phyloP scores from a whole-genome alignment of 2,888 invertebrate genomes.

The Tenthredo distinguenda region DNA sequence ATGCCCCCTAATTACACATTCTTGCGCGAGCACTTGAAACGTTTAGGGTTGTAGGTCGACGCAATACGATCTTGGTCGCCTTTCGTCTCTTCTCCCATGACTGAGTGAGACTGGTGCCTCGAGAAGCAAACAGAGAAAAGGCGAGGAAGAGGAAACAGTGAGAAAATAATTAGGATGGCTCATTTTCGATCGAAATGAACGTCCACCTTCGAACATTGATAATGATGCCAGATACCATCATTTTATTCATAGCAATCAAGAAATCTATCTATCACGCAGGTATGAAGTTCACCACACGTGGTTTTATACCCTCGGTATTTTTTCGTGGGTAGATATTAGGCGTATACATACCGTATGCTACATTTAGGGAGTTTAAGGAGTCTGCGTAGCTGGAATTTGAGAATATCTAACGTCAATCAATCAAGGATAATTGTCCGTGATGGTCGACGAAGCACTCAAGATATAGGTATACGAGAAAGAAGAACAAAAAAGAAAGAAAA shows the following conservation, averaged over 20 bases:
- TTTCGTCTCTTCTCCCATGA: conserved; percentile 33
- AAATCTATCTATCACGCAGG: not conserved
- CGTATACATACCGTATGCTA: conserved; percentile 58
- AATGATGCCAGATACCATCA: conserved; percentile 16
- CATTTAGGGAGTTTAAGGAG: not conserved
- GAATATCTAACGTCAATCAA: conserved; percentile 67
- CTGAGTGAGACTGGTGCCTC: conserved; percentile 15
- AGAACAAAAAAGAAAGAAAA: not conserved
- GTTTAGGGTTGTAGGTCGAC: conserved; percentile 73
- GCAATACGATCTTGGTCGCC: conserved; percentile 51
- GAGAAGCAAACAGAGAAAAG: conserved; percentile 29
- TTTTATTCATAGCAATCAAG: not conserved
- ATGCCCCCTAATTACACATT: conserved; percentile 78
- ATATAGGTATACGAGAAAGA: conserved; percentile 20
- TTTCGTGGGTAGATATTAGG: conserved; percentile 64
- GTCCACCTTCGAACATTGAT: not conserved
- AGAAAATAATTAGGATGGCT: not conserved
- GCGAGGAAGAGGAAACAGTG: conserved; percentile 15
- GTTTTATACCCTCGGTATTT: conserved; percentile 48
- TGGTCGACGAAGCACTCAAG: conserved; percentile 36
- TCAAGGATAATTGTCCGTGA: conserved; percentile 73
- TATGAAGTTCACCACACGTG: not conserved
- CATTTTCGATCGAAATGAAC: not conserved
- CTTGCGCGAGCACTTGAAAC: conserved; percentile 61
- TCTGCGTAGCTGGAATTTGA: conserved; percentile 63